Evolutionary conservation across 1,140 invertebrate species (phyloP).

Genomic region (Diorhabda carinulata): DNA sequence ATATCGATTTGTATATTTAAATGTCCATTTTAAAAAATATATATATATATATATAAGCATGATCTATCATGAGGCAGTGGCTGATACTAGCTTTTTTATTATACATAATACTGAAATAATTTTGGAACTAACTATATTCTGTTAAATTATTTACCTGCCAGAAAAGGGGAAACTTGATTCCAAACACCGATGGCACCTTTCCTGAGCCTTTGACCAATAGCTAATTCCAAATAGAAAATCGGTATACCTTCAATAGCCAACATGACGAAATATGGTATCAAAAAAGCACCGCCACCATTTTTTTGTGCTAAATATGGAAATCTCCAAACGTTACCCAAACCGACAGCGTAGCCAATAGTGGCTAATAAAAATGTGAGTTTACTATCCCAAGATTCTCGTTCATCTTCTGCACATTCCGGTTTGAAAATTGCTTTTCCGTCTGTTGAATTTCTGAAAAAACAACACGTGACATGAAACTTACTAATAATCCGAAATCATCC

Average conservation of each 20-base stretch:
- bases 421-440: slow-evolving; percentile 55
- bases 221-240: slow-evolving; percentile 90
- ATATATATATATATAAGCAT: no score
- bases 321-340: slow-evolving; percentile 91
- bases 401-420: slow-evolving; percentile 72
- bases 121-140: background rate
- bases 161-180: slow-evolving; percentile 68
- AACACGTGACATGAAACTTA: background rate
- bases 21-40: no score
- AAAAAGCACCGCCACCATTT: slow-evolving; percentile 89
- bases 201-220: slow-evolving; percentile 84
- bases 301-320: slow-evolving; percentile 90
- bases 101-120: no score
- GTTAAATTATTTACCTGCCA: slow-evolving; percentile 51
- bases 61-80: no score
- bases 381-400: slow-evolving; percentile 89
- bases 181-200: slow-evolving; percentile 94
- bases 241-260: slow-evolving; percentile 88
- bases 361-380: slow-evolving; percentile 88
- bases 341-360: slow-evolving; percentile 88
- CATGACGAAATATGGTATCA: slow-evolving; percentile 94
- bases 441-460: slow-evolving; percentile 18
- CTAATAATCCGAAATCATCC: no score
- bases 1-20: no score
- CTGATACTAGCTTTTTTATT: no score